These are phyloP conservation scores for Petromus typicus DNA, from an alignment of 2,113 vertebrate genomes.

Conservation along the genomic window DNA sequence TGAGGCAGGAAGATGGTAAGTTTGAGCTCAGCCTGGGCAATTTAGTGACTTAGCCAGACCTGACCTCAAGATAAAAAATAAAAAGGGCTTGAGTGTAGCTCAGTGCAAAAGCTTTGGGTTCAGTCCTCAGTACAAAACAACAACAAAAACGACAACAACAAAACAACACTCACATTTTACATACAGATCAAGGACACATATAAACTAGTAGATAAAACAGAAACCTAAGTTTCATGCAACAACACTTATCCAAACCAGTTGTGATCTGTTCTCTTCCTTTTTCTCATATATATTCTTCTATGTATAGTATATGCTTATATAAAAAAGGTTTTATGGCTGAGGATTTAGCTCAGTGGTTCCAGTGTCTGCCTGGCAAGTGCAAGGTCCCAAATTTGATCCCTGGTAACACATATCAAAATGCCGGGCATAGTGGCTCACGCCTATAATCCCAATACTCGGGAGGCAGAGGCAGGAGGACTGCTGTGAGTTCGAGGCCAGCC, in stretches of 20 bases:
- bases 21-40: not conserved
- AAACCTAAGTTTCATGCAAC: constrained; percentile 7
- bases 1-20: not conserved
- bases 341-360: no score
- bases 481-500: no score
- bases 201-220: not conserved
- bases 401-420: no score
- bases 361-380: no score
- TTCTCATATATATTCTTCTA: not conserved
- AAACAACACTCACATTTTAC: not conserved
- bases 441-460: no score
- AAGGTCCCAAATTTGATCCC: no score
- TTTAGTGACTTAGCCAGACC: not conserved
- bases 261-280: not conserved
- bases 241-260: not conserved
- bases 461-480: not conserved
- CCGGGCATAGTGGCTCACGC: no score
- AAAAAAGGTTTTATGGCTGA: no score
- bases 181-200: not conserved
- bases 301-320: not conserved
- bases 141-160: not conserved
- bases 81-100: not conserved
- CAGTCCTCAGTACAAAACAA: not conserved
- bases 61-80: not conserved
- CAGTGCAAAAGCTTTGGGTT: not conserved